A percentile compares a stretch with the other conserved stretches of the same genome.
Conservation (phyloP, 2,888 invertebrate species). For the Diaperis boleti region DNA sequence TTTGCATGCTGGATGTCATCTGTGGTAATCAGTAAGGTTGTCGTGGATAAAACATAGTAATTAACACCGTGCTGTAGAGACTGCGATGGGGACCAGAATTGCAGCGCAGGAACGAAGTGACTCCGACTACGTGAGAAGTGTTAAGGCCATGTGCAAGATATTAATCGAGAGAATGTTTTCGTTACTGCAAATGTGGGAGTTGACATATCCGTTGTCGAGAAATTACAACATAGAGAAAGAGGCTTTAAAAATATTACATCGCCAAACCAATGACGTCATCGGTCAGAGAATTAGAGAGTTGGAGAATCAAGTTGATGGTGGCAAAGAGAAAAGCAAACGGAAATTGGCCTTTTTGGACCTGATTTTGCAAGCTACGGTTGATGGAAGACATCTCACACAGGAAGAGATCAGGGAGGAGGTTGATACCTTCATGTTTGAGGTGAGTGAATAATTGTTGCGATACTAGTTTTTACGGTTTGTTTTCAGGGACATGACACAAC, state of each 20-base stretch:
- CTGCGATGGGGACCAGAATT: slow-evolving; percentile 84
- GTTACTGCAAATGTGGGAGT: slow-evolving; percentile 65
- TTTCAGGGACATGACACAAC: slow-evolving; percentile 63
- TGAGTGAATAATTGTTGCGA: no score
- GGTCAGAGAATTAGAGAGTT: no score
- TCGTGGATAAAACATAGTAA: background rate
- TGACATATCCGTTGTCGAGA: slow-evolving; percentile 69
- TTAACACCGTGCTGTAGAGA: slow-evolving; percentile 69
- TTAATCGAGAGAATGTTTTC: slow-evolving; percentile 53
- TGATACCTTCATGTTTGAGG: slow-evolving; percentile 81
- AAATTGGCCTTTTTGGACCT: slow-evolving; percentile 32
- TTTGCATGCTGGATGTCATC: slow-evolving; percentile 20
- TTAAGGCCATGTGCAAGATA: slow-evolving; percentile 68
- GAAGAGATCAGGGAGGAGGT: slow-evolving; percentile 71
- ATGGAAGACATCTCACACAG: slow-evolving; percentile 65
- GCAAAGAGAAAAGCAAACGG: slow-evolving; percentile 6
- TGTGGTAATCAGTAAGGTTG: slow-evolving; percentile 25
- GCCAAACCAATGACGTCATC: background rate
- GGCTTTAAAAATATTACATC: slow-evolving; percentile 46
- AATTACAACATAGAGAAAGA: slow-evolving; percentile 71
- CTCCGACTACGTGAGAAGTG: slow-evolving; percentile 80
- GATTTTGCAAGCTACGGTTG: slow-evolving; percentile 57
- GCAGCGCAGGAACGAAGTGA: slow-evolving; percentile 78
- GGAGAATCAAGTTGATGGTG: background rate
- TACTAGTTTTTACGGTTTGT: no score